phyloP scores from a whole-genome alignment of 2,113 vertebrate genomes.

The Polypterus bichir region DNA sequence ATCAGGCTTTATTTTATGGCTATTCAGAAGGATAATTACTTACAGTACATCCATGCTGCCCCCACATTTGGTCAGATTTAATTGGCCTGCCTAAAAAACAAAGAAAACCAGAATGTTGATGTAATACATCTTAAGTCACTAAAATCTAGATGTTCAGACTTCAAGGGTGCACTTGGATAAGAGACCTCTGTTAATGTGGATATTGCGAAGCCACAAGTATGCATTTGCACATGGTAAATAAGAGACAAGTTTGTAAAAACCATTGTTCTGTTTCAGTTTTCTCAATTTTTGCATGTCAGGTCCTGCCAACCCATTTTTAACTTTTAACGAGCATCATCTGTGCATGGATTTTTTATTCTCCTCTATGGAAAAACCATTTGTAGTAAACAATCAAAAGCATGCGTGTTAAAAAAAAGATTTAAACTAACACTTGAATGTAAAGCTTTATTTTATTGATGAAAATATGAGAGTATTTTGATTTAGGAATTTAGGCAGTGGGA shows the following conservation, averaged over 20 bases:
- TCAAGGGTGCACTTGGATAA: constrained; percentile 25
- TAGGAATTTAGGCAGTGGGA: too few species aligned
- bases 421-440: too few species aligned
- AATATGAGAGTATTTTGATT: too few species aligned
- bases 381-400: too few species aligned
- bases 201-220: constrained; percentile 38
- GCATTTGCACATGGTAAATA: constrained; percentile 43
- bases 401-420: too few species aligned
- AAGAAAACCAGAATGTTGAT: too few species aligned
- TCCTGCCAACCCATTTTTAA: constrained; percentile 27
- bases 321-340: constrained; percentile 47
- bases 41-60: too few species aligned
- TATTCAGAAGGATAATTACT: too few species aligned
- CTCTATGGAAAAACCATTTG: constrained; percentile 26
- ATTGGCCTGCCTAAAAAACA: too few species aligned
- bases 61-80: too few species aligned
- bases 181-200: constrained; percentile 34
- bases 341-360: constrained; percentile 39
- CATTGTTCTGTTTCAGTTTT: constrained; percentile 48
- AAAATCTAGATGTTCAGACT: constrained; percentile 14
- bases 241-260: constrained; percentile 27
- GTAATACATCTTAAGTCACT: constrained; percentile 28
- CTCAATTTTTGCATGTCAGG: constrained; percentile 27
- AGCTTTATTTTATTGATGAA: too few species aligned
- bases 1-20: too few species aligned